Base-by-base conservation (phyloP, 2,797 vertebrate genomes). In the Ctenosaura bakeri region DNA sequence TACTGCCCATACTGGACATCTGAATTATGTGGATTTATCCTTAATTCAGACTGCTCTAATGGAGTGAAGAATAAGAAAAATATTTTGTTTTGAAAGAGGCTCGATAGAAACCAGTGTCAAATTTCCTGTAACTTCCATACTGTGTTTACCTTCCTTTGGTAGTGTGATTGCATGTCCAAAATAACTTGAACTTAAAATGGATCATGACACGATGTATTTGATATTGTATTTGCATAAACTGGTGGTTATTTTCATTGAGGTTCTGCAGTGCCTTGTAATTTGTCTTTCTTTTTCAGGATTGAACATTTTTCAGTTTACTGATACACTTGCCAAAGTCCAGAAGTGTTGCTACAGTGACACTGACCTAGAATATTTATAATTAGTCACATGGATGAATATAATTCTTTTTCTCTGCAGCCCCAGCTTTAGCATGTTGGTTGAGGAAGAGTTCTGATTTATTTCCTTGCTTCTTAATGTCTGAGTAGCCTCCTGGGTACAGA, bases 221-320 rank as follows among this genome's bases (percentile, higher is more conserved):
- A 2, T 79, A 62, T 90, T 93, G 46, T 3, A 1, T 91, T 94
- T 93, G 87, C 93, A 93, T 84, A 92, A 94, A 95, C 92, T 93
- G 92, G 86, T 74, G 81, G 35, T 8, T 62, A 6, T 62, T n/a
- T 76, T 13, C 91, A 93, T 1, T 42, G 91, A 90, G 78, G 87
- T 94, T 91, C 92, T 89, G 90, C 91, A 90, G 88, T 87, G 93
- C 84, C 1, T 0, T 94, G 10, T 83, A 59, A 91, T 95, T 95
- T 93, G 93, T 95, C 90, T 93, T 89, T 90, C 87, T 89, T 93
- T 91, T 74, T 93, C 94, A 93, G 85, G 85, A 91, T 94, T 93
- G n/a, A 64, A 6, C 10, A 12, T 22, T 78, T 29, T 62, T 35
- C 38, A 46, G 26, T 38, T 78, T 20, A 32, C 26, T 46, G 46